Evolutionary conservation across 2,888 invertebrate genomes (phyloP), one percentile per base, ranked within the genome.

Genomic region (Drosophila barbarae): DNA sequence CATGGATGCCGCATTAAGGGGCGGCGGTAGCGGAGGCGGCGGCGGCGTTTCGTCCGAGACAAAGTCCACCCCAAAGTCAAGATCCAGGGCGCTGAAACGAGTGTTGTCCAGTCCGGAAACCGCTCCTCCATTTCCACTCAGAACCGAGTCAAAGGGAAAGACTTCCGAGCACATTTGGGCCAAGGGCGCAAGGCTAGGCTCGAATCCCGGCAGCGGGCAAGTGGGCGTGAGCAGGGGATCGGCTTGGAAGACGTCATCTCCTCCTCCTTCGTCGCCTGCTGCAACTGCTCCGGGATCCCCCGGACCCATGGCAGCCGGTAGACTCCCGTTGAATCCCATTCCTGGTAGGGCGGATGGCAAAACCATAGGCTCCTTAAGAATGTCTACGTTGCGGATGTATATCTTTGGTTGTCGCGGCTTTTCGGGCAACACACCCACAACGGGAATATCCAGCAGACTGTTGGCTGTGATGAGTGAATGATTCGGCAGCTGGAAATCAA

Each of bases 321-420:
- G 51, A 1, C 50, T 41, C 5, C 67, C 67, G 53, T 53, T 66
- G 18, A 74, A 77, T 3, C 64, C 69, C 72, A 82, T 74, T 10
- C 68, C 69, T 1, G 60, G 60, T 21, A 72, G 30, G 15, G 72
- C 76, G 34, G 74, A 63, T 0, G 88, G 83, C 52, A 88, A 64
- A 38, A 87, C 67, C 67, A 88, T 85, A 1, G 88, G 88, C 50
- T 89, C 87, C 58, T 88, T 89, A 1, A 89, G 55, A 4, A 89
- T 88, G 46, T 89, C 89, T 15, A 89, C 89, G 64, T 89, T 90
- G 66, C 89, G 87, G 7, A 90, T 89, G 60, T 89, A 90, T 60
- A 90, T 90, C 72, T 90, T 90, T 3, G 89, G 88, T 21, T 84
- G 84, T 13, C 84, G 77, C 5, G 84, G 81, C 64, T 87, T 87